Percentiles rank a stretch among this genome's conserved stretches.
These are phyloP conservation scores for Ptiloglossa arizonensis DNA, from an alignment of 1,140 invertebrate species.

Conservation along the genomic window DNA sequence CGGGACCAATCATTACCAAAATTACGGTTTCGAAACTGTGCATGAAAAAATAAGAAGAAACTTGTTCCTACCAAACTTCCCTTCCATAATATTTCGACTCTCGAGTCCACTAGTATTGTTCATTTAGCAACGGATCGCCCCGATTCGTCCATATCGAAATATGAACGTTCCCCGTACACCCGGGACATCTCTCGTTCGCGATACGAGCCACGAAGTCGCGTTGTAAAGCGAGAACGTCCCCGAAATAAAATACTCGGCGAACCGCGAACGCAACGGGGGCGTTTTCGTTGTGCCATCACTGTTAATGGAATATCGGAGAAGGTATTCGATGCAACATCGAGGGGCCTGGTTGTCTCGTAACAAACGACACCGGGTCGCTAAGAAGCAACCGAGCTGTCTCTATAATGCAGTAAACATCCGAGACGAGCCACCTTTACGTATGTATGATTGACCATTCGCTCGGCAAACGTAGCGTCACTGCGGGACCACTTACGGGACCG, in stretches of 20 bases:
- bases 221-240: not conserved
- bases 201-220: conserved; percentile 1
- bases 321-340: conserved; percentile 37
- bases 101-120: too few species aligned
- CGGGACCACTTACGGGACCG: conserved; percentile 43
- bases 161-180: too few species aligned
- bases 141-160: too few species aligned
- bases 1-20: too few species aligned
- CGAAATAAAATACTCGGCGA: not conserved
- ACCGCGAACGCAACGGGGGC: not conserved
- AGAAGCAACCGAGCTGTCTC: conserved; percentile 47
- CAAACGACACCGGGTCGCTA: conserved; percentile 33
- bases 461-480: conserved; percentile 68
- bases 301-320: conserved; percentile 59
- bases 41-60: too few species aligned
- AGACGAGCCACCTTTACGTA: conserved; percentile 71
- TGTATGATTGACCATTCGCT: conserved; percentile 79
- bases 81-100: too few species aligned
- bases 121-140: too few species aligned
- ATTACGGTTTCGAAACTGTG: too few species aligned
- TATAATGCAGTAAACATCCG: conserved; percentile 75
- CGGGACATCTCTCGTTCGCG: not conserved
- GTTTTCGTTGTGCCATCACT: not conserved
- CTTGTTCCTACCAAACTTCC: too few species aligned
- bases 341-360: conserved; percentile 43